Conservation (phyloP, 2,888 invertebrate species). For the Chirona hameri region DNA sequence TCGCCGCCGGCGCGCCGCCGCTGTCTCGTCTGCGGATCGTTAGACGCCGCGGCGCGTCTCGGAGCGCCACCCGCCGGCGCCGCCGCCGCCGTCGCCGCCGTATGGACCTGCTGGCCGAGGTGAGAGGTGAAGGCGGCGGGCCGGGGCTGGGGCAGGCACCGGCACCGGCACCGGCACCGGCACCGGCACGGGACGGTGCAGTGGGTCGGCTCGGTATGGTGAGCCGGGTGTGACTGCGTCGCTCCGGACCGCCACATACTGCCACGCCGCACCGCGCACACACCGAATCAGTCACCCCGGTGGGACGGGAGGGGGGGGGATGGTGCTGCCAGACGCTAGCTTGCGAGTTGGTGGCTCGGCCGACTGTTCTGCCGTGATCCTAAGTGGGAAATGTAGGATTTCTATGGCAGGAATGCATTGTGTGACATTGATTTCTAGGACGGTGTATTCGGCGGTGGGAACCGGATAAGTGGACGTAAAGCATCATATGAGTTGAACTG, state of each 20-base stretch:
- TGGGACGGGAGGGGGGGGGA: no score
- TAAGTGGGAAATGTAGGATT: no score
- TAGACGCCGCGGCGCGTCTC: background rate
- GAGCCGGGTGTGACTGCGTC: background rate
- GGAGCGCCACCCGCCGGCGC: background rate
- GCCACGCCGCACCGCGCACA: background rate
- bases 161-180: background rate
- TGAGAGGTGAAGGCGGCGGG: background rate
- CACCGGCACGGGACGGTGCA: no score
- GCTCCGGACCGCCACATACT: background rate
- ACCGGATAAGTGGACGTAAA: no score
- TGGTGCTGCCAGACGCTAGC: no score
- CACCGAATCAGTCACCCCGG: no score
- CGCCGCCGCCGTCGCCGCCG: background rate
- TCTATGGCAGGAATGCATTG: no score
- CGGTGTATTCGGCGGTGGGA: no score
- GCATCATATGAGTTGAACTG: no score
- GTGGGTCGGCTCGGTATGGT: background rate
- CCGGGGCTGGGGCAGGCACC: background rate
- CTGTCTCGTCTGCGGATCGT: background rate
- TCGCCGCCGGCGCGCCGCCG: background rate
- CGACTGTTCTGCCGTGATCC: no score
- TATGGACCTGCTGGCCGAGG: slow-evolving; percentile 5
- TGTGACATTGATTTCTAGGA: no score
- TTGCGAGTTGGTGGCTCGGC: no score